Evolutionary conservation across 2,888 invertebrate genomes (phyloP).

Genomic region (Venustoraphidia nigricollis): DNA sequence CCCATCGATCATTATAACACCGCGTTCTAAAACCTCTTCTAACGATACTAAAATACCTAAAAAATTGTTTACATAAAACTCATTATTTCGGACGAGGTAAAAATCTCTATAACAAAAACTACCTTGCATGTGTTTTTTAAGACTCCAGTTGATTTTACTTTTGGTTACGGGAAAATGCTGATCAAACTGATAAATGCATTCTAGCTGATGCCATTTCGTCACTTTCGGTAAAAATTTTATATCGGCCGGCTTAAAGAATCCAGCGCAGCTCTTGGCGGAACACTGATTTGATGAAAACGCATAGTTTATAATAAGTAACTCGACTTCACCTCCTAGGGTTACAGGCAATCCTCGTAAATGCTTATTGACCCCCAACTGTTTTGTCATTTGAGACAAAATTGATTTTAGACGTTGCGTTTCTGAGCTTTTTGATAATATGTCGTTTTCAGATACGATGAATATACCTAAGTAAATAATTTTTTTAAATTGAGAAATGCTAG

Average conservation of each 20-base stretch:
- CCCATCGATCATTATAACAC: constrained; percentile 61
- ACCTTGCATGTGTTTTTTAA: constrained; percentile 56
- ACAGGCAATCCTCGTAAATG: constrained; percentile 42
- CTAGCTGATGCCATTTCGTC: constrained; percentile 60
- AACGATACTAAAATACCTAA: constrained; percentile 43
- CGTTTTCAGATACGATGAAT: constrained; percentile 55
- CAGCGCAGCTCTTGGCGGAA: constrained; percentile 20
- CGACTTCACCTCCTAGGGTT: constrained; percentile 8
- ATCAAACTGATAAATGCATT: constrained; percentile 62
- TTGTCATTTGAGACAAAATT: constrained; percentile 38
- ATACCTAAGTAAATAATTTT: constrained; percentile 37
- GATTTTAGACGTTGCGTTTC: constrained; percentile 40
- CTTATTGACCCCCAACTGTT: constrained; percentile 34
- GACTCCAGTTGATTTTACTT: constrained; percentile 41
- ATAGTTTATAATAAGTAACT: no score
- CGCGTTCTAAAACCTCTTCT: constrained; percentile 39
- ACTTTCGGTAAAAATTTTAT: constrained; percentile 58
- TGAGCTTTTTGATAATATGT: constrained; percentile 40
- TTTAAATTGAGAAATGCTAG: neutral
- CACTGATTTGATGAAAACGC: no score
- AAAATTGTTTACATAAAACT: constrained; percentile 13
- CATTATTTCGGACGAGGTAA: constrained; percentile 1
- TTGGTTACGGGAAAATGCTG: constrained; percentile 54
- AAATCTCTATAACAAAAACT: constrained; percentile 7
- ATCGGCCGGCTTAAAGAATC: constrained; percentile 49